Evolutionary conservation across 2,888 invertebrate genomes (phyloP).

Genomic region (Macaria notata): DNA sequence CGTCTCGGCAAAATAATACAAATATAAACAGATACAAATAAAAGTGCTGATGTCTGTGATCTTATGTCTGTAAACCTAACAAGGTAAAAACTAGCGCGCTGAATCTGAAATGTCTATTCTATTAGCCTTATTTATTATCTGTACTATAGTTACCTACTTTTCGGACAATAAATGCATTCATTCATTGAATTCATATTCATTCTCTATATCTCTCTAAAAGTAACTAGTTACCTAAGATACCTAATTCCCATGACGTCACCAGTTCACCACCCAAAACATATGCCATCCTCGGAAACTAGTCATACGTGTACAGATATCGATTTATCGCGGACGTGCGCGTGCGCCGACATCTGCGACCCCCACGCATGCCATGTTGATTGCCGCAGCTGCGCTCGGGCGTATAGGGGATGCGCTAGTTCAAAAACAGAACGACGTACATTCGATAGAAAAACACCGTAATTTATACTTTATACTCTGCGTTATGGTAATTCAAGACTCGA

Average conservation of each 20-base stretch:
- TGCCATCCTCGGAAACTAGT: slow-evolving; percentile 29
- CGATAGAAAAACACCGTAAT: slow-evolving; percentile 13
- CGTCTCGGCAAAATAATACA: too few species aligned
- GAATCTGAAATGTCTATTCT: too few species aligned
- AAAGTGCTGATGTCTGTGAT: too few species aligned
- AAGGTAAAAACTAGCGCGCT: too few species aligned
- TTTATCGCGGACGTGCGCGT: slow-evolving; percentile 55
- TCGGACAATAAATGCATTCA: too few species aligned
- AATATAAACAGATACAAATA: too few species aligned
- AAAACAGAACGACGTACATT: slow-evolving; percentile 27
- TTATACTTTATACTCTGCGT: neutral
- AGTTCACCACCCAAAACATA: slow-evolving; percentile 20
- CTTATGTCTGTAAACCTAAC: too few species aligned
- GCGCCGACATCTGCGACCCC: slow-evolving; percentile 75
- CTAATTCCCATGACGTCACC: slow-evolving; percentile 30
- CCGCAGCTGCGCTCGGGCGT: slow-evolving; percentile 69
- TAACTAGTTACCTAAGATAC: too few species aligned
- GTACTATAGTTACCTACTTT: too few species aligned
- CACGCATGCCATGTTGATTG: slow-evolving; percentile 71
- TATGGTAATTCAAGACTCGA: neutral
- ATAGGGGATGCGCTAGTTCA: slow-evolving; percentile 37
- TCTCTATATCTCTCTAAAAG: too few species aligned
- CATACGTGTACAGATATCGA: slow-evolving; percentile 52
- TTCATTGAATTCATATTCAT: too few species aligned
- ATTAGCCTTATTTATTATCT: too few species aligned